Evolutionary conservation across 2,113 vertebrate species (phyloP), one percentile per base, ranked within the genome.

Genomic region (Actenoides hombroni): DNA sequence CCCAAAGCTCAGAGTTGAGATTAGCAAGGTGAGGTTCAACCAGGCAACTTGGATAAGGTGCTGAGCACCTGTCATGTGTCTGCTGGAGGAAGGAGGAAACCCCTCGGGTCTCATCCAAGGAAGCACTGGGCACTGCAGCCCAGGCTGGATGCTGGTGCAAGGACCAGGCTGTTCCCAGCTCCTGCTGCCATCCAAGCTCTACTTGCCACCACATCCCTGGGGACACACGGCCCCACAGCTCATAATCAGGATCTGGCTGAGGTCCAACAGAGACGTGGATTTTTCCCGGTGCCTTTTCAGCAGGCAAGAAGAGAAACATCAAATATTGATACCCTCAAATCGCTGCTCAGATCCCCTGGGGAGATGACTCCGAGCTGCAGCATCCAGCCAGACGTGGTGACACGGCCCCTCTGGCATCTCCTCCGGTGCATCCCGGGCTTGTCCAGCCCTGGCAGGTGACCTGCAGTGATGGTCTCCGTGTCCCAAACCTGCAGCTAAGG

Each of bases 71-170:
- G 0, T 10, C 1, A 4, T 0, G 0, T 9, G 0, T 11, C 20
- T 39, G 33, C 54, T 1, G 1, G 48, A 48, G 54, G 15, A 26
- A 90, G 28, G 6, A 83, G 53, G 54, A 49, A 83, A 39, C 14
- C 10, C 33, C 64, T n/a, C 1, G 0, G 31, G 21, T n/a, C 67
- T 17, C 65, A 33, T 31, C 48, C 74, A 12, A 44, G 35, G 40
- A 39, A 69, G 48, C 1, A 0, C 24, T 0, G 3, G 21, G 54
- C 42, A 60, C n/a, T 14, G 0, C 0, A 1, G 7, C 42, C 60
- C 75, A 2, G 44, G 29, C 35, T 57, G 67, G 70, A 20, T 39
- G 28, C 39, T 9, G 29, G 14, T 25, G 68, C 71, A 6, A 17
- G 75, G 51, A 46, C 42, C 0, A 1, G 0, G 1, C 20, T 2